Evolutionary conservation across 2,797 vertebrate genomes (phyloP).

Genomic region (Silurus lanzhouensis): DNA sequence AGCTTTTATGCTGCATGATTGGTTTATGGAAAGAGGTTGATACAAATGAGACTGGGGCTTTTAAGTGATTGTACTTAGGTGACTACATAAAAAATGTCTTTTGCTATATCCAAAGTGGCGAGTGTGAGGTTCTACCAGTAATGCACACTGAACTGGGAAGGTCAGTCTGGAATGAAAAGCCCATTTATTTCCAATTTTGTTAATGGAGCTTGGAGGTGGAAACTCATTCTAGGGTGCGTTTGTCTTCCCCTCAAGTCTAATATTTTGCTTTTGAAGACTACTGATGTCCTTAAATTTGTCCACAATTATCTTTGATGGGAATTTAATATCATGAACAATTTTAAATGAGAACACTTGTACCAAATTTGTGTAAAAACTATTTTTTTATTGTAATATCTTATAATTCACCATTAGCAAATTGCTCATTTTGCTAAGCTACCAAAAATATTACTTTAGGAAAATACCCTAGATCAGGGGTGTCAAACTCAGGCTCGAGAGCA

Average conservation of each 20-base stretch:
- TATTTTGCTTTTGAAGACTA: neutral
- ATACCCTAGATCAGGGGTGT: neutral
- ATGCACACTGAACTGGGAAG: neutral
- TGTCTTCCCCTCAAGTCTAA: neutral
- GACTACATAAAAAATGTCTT: slow-evolving; percentile 6
- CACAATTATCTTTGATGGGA: neutral
- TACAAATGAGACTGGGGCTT: neutral
- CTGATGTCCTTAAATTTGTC: neutral
- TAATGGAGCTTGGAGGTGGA: neutral
- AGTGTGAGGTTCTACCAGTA: neutral
- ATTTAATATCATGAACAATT: neutral
- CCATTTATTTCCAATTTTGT: neutral
- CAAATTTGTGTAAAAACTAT: neutral
- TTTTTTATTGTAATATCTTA: neutral
- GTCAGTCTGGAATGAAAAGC: neutral
- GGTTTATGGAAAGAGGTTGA: slow-evolving; percentile 7
- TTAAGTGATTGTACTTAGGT: neutral
- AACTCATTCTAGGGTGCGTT: neutral
- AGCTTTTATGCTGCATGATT: neutral
- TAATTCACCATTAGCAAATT: neutral
- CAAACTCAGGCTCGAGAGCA: too few relatives aligned
- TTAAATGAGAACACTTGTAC: neutral
- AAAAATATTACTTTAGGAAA: neutral
- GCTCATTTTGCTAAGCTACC: neutral
- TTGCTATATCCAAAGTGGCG: neutral